phyloP scores from a whole-genome alignment of 2,888 invertebrate genomes.

The Silvanus unidentatus region DNA sequence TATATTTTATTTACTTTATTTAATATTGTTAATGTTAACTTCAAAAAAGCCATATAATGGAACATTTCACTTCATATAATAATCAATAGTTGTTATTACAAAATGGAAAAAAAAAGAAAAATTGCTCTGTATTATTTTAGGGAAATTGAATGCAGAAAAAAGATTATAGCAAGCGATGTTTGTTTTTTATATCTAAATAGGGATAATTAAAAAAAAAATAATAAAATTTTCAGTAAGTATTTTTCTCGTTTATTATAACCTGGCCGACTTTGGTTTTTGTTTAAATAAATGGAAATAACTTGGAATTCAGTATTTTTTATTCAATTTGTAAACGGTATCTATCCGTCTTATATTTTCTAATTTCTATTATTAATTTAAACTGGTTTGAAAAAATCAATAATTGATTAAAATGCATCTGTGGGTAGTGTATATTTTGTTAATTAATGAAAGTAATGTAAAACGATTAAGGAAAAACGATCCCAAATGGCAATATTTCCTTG shows the following conservation, averaged over 20 bases:
- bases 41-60: slow-evolving; percentile 35
- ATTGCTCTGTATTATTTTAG: slow-evolving; percentile 52
- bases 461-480: no score
- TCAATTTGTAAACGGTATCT: no score
- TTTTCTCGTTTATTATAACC: slow-evolving; percentile 1
- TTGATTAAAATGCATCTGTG: no score
- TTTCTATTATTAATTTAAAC: no score
- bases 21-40: slow-evolving; percentile 6
- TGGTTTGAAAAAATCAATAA: no score
- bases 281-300: no score
- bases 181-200: slow-evolving; percentile 59
- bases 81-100: background rate
- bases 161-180: slow-evolving; percentile 50
- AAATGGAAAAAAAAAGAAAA: slow-evolving; percentile 21
- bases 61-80: slow-evolving; percentile 45
- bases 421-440: no score
- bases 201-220: slow-evolving; percentile 48
- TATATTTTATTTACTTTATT: slow-evolving; percentile 14
- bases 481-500: no score
- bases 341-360: no score
- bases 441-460: no score
- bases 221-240: slow-evolving; percentile 51
- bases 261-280: background rate
- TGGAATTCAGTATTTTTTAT: no score
- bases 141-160: slow-evolving; percentile 30